Conservation (phyloP, 2,888 invertebrate species). For the Apamea epomidion region DNA sequence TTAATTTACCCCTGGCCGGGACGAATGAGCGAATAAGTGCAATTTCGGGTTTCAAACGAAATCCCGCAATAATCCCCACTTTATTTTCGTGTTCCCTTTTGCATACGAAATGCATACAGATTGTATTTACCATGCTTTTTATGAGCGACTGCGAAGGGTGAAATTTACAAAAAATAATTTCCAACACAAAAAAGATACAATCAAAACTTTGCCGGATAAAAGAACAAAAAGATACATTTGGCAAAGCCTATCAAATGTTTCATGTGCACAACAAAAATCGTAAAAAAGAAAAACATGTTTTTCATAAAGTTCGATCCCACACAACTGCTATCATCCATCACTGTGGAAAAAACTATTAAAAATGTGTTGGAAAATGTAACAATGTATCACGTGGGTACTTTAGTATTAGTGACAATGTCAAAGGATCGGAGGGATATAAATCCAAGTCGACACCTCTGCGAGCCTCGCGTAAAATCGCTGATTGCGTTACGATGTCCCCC, state of each 20-base stretch:
- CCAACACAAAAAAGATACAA: conserved; percentile 44
- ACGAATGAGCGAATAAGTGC: conserved; percentile 66
- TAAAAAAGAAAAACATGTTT: conserved; percentile 27
- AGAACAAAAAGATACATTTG: conserved; percentile 47
- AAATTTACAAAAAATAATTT: conserved; percentile 38
- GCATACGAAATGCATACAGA: conserved; percentile 54
- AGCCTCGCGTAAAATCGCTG: conserved; percentile 85
- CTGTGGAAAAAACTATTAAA: conserved; percentile 51
- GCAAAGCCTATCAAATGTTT: conserved; percentile 34
- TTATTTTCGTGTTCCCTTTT: conserved; percentile 64
- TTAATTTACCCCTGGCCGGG: conserved; percentile 55
- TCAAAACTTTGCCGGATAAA: conserved; percentile 41
- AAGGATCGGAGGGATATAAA: conserved; percentile 75
- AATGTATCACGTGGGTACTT: conserved; percentile 34
- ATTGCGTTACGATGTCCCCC: conserved; percentile 87
- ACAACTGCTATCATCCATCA: conserved; percentile 58
- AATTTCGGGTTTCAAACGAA: conserved; percentile 68
- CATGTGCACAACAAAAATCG: conserved; percentile 35
- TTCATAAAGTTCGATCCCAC: conserved; percentile 40
- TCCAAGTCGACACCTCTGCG: conserved; percentile 82
- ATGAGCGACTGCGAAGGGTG: conserved; percentile 35
- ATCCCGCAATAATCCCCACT: conserved; percentile 70
- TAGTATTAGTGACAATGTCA: conserved; percentile 62
- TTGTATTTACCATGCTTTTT: conserved; percentile 53
- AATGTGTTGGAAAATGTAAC: conserved; percentile 40